Evolutionary conservation across 2,797 vertebrate species (phyloP).

Genomic region (Dipus sagitta): DNA sequence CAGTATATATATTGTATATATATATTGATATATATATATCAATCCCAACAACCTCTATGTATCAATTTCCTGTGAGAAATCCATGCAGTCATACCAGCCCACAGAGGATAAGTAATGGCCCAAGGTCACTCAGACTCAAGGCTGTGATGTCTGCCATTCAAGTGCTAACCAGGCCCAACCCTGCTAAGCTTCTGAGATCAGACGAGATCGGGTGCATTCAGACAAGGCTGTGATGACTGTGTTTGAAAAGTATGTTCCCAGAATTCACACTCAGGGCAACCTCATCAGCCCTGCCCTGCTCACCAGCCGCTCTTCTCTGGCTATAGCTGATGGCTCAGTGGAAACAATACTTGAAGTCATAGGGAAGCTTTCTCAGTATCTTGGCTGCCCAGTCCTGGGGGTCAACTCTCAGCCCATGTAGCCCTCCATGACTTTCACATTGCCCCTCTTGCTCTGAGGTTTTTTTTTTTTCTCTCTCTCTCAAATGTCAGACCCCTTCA

Average conservation of each 20-base stretch:
- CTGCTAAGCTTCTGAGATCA: too few relatives aligned
- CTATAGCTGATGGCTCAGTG: background rate
- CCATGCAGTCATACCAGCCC: background rate
- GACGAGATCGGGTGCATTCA: too few relatives aligned
- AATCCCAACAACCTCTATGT: background rate
- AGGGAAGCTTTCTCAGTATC: background rate
- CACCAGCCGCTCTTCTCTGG: background rate
- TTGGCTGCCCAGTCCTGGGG: background rate
- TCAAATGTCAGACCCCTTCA: background rate
- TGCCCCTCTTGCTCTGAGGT: background rate
- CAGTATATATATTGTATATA: too few relatives aligned
- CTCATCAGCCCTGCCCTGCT: background rate
- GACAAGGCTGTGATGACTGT: background rate
- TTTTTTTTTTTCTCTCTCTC: background rate
- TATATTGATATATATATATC: too few relatives aligned
- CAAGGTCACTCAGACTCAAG: background rate
- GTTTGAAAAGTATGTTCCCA: background rate
- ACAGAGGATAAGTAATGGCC: background rate
- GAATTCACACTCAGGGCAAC: background rate
- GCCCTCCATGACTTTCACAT: background rate
- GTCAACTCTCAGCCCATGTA: too few relatives aligned
- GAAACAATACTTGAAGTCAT: too few relatives aligned
- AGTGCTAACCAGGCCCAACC: background rate
- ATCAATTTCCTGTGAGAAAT: slow-evolving; percentile 56
- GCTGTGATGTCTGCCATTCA: background rate